These are phyloP conservation scores for Tiliacea citrago DNA, from an alignment of 2,888 invertebrate genomes.

Conservation along the genomic window DNA sequence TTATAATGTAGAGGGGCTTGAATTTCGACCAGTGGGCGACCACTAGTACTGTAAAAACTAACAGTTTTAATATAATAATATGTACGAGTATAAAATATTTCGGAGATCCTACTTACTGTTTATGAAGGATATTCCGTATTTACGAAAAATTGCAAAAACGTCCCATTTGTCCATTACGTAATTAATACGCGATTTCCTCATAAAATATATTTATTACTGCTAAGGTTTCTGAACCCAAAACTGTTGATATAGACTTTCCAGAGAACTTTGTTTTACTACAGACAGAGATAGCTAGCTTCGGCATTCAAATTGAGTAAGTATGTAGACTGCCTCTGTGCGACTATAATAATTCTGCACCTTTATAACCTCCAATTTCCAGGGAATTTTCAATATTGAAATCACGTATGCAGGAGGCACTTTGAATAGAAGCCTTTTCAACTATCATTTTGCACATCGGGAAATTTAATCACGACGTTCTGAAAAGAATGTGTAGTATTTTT, in stretches of 20 bases:
- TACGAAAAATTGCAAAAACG: background rate
- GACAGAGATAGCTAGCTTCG: background rate
- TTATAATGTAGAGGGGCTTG: too few species aligned
- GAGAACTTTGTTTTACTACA: slow-evolving; percentile 19
- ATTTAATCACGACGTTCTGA: background rate
- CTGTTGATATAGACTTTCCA: slow-evolving; percentile 18
- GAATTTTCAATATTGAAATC: slow-evolving; percentile 26
- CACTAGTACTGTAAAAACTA: too few species aligned
- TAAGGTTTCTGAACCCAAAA: slow-evolving; percentile 1
- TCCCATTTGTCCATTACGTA: background rate
- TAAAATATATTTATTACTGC: slow-evolving; percentile 3
- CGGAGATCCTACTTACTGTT: background rate
- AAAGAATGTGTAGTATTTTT: background rate
- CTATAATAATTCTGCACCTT: background rate
- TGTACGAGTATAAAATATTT: too few species aligned
- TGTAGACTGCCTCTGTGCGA: background rate
- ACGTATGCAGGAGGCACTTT: slow-evolving; percentile 17
- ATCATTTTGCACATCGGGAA: slow-evolving; percentile 14
- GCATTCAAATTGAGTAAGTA: background rate
- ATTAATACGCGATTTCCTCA: too few species aligned
- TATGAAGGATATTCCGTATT: background rate
- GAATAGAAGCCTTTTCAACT: slow-evolving; percentile 9
- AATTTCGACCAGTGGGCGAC: too few species aligned
- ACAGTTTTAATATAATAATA: too few species aligned
- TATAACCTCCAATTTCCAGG: background rate